Evolutionary conservation across 2,888 invertebrate genomes (phyloP), one percentile per base, ranked within the genome.

Genomic region (Atethmia centrago): DNA sequence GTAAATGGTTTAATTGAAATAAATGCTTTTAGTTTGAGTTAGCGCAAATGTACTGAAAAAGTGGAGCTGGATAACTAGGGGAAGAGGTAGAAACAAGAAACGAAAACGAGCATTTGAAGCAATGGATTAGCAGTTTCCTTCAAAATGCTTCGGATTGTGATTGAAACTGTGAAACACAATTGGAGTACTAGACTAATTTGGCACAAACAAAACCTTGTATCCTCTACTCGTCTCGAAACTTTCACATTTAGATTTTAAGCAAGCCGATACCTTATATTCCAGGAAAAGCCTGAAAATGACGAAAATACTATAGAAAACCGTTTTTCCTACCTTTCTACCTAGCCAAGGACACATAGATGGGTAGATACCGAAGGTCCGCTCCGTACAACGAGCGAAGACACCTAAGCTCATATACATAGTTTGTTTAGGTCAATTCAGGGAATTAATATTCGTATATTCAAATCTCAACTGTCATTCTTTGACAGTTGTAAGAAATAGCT

Each of bases 261-360:
- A 59, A 80, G 75, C 61, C 28, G 49, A 36, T 12, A 5, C n/a
- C 51, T 74, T 51, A 36, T 45, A 64, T 64, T 49, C 19, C 49
- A 2, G 64, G 49, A n/a, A 70, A 36, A 56, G 42, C 51, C 45
- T 31, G 67, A 81, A 77, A 78, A 82, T 78, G 64, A 77, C 49
- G 16, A 31, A 80, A 80, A 74, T 72, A 83, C 64, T 73, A 16
- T 53, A 59, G 66, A 42, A 71, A 84, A 84, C 51, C 65, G 51
- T 69, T 84, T 80, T 76, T 76, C 14, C 56, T 56, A 59, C 4
- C 42, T 28, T 42, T 53, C 42, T 68, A 67, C 56, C 69, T 63
- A 67, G 21, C 36, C 51, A 61, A 19, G 79, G 55, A 3, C 7
- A 7, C 3, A 25, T 55, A 45, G 2, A 31, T n/a, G 31, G 42